Base-by-base conservation (phyloP, 2,797 vertebrate genomes). In the Alca torda region DNA sequence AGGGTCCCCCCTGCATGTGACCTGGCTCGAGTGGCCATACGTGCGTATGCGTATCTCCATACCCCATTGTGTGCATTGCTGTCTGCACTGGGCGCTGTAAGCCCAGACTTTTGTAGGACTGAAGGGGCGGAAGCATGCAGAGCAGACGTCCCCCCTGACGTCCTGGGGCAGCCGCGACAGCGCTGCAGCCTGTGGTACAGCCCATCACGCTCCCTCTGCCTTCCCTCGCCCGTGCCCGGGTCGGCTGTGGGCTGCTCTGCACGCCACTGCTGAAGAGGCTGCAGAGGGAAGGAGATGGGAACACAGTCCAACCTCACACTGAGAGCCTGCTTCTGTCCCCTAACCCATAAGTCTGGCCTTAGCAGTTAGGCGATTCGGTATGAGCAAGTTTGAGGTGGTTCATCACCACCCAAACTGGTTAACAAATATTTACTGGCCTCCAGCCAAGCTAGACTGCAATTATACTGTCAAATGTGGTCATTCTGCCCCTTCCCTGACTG, bases 1-100 rank as follows among this genome's bases (percentile, higher is more conserved):
- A 16, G 24, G 24, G 8, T 48, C 43, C 37, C 24, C 14, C 12
- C 54, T 69, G 35, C 26, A 2, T 0, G 1, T 18, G 51, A 18
- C 46, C 31, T 61, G 33, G 5, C 51, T 70, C 1, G 0, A 53
- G n/a, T 11, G 19, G 28, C 50, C 8, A 0, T 26, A 7, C 0
- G 0, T 10, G 15, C 14, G 41, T 51, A 1, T 3, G 3, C 1
- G 0, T 35, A 3, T 60, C 70, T 56, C 56, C 15, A 0, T 51
- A 13, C 46, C 41, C 39, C 2, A 0, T 7, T 30, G 11, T 9
- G 33, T 9, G 33, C 25, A 0, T 21, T 74, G 45, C 43, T 73
- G 48, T 11, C 68, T 56, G 53, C 4, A 1, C 65, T 10, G 45
- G 24, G 54, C 1, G 0, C 39, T 50, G 31, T 30, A 50, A 61